Conservation (phyloP, 2,888 invertebrate genomes). For the Drosophila incognita region DNA sequence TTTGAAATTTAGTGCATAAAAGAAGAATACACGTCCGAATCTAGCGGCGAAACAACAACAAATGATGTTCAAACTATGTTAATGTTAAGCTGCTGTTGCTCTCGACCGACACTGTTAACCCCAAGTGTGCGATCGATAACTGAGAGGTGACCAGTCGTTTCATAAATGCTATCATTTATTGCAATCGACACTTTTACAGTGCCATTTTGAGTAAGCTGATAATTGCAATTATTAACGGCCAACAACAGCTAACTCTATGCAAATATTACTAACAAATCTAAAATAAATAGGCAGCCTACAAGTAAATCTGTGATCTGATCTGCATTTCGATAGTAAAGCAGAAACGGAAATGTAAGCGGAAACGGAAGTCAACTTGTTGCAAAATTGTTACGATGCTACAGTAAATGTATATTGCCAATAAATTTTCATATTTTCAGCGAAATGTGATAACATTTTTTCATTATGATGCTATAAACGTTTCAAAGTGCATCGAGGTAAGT, state of each 20-base stretch:
- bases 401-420: not conserved
- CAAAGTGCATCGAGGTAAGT: not conserved
- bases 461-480: not conserved
- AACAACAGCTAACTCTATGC: no score
- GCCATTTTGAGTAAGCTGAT: constrained; percentile 14
- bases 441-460: not conserved
- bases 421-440: not conserved
- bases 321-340: constrained; percentile 2
- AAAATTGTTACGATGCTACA: not conserved
- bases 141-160: constrained; percentile 35
- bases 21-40: constrained; percentile 39
- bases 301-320: not conserved
- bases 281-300: not conserved
- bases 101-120: constrained; percentile 44
- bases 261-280: not conserved
- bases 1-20: constrained; percentile 24
- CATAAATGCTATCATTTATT: not conserved
- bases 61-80: constrained; percentile 40
- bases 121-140: constrained; percentile 35
- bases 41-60: constrained; percentile 53
- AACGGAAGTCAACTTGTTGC: constrained; percentile 10
- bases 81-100: constrained; percentile 48
- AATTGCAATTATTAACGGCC: constrained; percentile 10
- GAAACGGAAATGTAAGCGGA: not conserved
- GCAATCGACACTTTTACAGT: constrained; percentile 22